Conservation (phyloP, 2,888 invertebrate genomes). For the Troglohyphantes excavatus region DNA sequence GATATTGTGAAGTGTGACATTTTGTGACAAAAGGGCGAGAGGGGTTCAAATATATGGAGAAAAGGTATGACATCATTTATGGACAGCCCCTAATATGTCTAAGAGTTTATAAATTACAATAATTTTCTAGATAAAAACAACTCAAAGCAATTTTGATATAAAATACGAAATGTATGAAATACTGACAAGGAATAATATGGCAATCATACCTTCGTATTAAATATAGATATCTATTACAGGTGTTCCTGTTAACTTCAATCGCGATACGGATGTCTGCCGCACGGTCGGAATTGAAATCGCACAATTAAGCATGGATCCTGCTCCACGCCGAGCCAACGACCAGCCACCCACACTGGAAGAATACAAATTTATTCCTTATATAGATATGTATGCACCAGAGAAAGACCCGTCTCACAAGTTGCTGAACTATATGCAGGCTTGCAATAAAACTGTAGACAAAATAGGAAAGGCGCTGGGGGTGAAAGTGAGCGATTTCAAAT, state of each 20-base stretch:
- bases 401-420: not conserved
- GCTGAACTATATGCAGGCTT: not conserved
- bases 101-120: no score
- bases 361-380: constrained; percentile 61
- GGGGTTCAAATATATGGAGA: no score
- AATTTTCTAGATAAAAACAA: not conserved
- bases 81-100: no score
- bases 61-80: no score
- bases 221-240: constrained; percentile 7
- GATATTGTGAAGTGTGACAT: no score
- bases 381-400: not conserved
- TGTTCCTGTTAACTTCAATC: constrained; percentile 27
- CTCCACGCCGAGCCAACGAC: constrained; percentile 86
- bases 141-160: not conserved
- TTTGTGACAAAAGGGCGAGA: no score
- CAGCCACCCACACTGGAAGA: constrained; percentile 81
- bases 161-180: not conserved
- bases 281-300: constrained; percentile 35
- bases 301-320: not conserved
- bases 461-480: constrained; percentile 7
- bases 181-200: not conserved
- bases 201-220: not conserved
- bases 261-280: not conserved
- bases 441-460: constrained; percentile 8
- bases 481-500: not conserved